These are phyloP conservation scores for Ceratosolen solmsi DNA, from an alignment of 1,140 invertebrate genomes.

Conservation along the genomic window DNA sequence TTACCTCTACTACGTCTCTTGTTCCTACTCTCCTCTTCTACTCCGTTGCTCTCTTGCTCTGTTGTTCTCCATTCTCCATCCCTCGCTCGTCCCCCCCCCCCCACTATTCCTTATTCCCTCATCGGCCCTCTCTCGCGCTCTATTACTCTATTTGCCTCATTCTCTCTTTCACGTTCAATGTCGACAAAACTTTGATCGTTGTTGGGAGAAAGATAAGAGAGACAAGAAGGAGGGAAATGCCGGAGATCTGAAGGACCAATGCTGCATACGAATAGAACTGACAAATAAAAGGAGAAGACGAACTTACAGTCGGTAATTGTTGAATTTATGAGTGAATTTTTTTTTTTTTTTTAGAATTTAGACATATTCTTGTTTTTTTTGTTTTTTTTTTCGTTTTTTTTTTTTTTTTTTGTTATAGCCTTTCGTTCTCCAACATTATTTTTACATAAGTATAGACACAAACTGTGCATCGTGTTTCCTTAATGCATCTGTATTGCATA, in stretches of 20 bases:
- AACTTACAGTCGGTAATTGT: not conserved
- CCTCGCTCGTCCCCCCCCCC: not conserved
- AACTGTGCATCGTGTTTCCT: not conserved
- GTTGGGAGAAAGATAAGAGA: not conserved
- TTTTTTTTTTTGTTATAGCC: not conserved
- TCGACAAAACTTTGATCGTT: constrained; percentile 40
- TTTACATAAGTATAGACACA: no score
- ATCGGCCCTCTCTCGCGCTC: not conserved
- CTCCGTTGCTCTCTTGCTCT: no score
- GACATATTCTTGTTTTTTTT: no score
- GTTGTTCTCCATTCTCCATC: no score
- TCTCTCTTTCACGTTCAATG: constrained; percentile 16
- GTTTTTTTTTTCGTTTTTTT: not conserved
- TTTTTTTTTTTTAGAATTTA: no score
- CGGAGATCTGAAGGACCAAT: not conserved
- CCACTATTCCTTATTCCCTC: not conserved
- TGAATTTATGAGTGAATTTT: constrained; percentile 7
- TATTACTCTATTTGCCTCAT: constrained; percentile 16
- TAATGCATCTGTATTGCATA: not conserved
- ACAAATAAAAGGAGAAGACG: constrained; percentile 12
- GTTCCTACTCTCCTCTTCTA: no score
- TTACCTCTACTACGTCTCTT: not conserved
- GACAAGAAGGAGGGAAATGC: not conserved
- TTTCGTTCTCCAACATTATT: not conserved
- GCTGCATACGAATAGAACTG: not conserved